Conservation (phyloP, 1,140 invertebrate genomes). For the Neotoxoptera formosana region DNA sequence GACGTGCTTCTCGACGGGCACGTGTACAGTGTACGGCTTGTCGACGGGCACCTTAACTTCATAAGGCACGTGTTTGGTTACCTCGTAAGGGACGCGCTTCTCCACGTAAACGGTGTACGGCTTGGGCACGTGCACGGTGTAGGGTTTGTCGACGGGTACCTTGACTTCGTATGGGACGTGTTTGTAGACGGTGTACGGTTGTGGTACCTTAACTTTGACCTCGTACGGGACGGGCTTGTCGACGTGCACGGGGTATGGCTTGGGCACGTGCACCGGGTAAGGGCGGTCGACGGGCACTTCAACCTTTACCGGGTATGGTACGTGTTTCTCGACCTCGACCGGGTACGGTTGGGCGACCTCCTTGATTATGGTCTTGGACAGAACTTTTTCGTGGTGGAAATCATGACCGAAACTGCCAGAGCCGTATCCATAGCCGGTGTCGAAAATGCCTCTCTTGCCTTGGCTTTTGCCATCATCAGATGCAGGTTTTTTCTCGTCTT, state of each 20-base stretch:
- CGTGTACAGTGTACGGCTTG: slow-evolving; percentile 66
- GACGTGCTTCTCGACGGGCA: slow-evolving; percentile 72
- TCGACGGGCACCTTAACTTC: slow-evolving; percentile 67
- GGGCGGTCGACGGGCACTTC: slow-evolving; percentile 59
- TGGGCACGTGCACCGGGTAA: slow-evolving; percentile 61
- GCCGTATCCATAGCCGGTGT: not conserved
- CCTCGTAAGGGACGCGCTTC: slow-evolving; percentile 69
- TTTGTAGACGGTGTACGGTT: slow-evolving; percentile 20
- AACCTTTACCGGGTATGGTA: slow-evolving; percentile 58
- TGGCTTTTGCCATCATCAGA: not conserved
- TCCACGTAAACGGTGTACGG: slow-evolving; percentile 73
- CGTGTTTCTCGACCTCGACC: slow-evolving; percentile 57
- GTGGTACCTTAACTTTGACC: slow-evolving; percentile 48
- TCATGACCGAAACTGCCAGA: slow-evolving; percentile 8
- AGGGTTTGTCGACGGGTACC: slow-evolving; percentile 34
- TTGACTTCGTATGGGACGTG: slow-evolving; percentile 29
- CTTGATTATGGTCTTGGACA: slow-evolving; percentile 59
- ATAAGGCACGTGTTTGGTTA: slow-evolving; percentile 77
- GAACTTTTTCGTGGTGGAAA: slow-evolving; percentile 52
- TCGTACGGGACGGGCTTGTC: slow-evolving; percentile 70
- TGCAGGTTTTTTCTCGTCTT: not conserved
- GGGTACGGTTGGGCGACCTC: slow-evolving; percentile 59
- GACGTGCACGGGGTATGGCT: slow-evolving; percentile 63
- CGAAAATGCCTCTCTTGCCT: slow-evolving; percentile 14
- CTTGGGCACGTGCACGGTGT: slow-evolving; percentile 44